Conservation (phyloP, 1,140 invertebrate species). For the Wasmannia auropunctata region DNA sequence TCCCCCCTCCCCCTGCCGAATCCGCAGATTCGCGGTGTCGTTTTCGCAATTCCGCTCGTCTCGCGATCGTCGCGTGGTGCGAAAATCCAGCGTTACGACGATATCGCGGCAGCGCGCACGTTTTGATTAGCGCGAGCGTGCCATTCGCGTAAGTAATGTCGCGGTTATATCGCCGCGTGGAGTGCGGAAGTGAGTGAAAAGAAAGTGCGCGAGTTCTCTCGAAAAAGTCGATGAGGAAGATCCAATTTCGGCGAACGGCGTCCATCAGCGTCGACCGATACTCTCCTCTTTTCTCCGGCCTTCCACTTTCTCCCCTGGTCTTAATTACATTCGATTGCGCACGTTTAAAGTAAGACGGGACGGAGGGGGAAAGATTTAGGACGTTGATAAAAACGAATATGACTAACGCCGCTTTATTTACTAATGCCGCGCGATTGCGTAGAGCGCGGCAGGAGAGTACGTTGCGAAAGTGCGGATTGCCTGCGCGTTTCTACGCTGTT, state of each 20-base stretch:
- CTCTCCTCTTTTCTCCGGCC: neutral
- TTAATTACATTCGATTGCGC: neutral
- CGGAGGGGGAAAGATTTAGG: neutral
- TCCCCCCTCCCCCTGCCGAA: too few species aligned
- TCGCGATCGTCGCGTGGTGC: neutral
- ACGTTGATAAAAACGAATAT: constrained; percentile 10
- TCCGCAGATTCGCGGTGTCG: neutral
- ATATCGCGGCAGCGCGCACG: neutral
- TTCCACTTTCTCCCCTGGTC: neutral
- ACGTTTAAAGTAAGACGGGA: neutral
- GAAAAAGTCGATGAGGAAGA: neutral
- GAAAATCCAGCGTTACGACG: neutral
- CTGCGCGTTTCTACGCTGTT: neutral
- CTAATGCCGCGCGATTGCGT: neutral
- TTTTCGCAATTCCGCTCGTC: neutral
- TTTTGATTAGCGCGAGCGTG: too few species aligned
- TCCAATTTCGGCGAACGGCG: neutral
- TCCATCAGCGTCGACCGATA: neutral
- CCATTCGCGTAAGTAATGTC: too few species aligned
- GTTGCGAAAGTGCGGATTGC: neutral
- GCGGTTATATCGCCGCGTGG: neutral
- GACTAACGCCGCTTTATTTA: constrained; percentile 17
- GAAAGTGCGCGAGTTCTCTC: neutral
- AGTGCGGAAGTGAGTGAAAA: constrained; percentile 12
- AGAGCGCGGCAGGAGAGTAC: neutral